A percentile compares a stretch with the other conserved stretches of the same genome.
phyloP scores from a whole-genome alignment of 2,888 invertebrate species.

The Barypeithes pellucidus region DNA sequence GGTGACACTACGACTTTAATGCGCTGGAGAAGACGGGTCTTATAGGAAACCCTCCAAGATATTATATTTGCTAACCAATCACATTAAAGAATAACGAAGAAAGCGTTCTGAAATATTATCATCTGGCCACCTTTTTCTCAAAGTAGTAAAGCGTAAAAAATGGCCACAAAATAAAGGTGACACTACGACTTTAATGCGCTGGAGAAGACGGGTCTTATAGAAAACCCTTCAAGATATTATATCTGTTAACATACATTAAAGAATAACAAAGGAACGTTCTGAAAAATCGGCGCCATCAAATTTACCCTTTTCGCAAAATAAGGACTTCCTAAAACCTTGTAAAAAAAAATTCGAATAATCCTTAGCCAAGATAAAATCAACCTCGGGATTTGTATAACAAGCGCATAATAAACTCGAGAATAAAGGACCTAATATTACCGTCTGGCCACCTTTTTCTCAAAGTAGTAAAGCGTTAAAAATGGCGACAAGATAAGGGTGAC shows the following conservation, averaged over 20 bases:
- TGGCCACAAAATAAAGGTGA: conserved; percentile 54
- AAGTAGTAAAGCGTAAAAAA: conserved; percentile 52
- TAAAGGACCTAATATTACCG: conserved; percentile 39
- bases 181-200: conserved; percentile 49
- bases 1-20: conserved; percentile 49
- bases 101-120: too few species aligned
- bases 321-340: too few species aligned
- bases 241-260: too few species aligned
- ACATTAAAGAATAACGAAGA: too few species aligned
- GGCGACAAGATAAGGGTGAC: conserved; percentile 54
- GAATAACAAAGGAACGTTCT: too few species aligned
- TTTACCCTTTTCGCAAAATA: conserved; percentile 49
- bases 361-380: conserved; percentile 19
- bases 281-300: conserved; percentile 43
- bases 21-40: conserved; percentile 49
- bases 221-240: conserved; percentile 53
- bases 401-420: conserved; percentile 41
- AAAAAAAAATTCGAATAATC: neutral
- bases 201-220: conserved; percentile 50
- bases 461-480: conserved; percentile 53
- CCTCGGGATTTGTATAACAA: conserved; percentile 39
- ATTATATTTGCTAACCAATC: too few species aligned
- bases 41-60: conserved; percentile 52
- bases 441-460: conserved; percentile 53
- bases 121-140: conserved; percentile 52